Evolutionary conservation across 2,888 invertebrate genomes (phyloP).

Genomic region (Lissonota sp.): DNA sequence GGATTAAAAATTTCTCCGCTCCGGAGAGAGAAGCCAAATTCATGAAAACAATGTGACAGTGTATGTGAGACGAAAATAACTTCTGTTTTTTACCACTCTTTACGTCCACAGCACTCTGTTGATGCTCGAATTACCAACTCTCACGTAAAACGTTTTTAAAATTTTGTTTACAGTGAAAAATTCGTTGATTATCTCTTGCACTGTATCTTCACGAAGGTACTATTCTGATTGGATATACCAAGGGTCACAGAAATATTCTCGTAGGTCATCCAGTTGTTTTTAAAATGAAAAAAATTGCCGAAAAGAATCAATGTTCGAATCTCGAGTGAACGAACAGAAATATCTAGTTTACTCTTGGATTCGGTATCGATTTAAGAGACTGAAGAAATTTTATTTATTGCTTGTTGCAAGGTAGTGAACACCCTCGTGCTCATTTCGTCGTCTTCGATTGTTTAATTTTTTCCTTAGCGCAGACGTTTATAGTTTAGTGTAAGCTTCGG

Average conservation of each 20-base stretch:
- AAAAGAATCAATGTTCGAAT: not conserved
- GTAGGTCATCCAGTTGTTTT: constrained; percentile 30
- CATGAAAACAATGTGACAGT: no score
- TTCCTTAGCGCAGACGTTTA: no score
- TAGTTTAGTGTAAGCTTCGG: no score
- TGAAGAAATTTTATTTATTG: no score
- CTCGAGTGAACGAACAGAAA: not conserved
- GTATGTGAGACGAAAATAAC: not conserved
- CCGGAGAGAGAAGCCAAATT: no score
- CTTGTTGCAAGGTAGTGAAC: no score
- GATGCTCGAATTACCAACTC: not conserved
- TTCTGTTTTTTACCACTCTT: not conserved
- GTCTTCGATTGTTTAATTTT: no score
- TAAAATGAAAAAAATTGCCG: not conserved
- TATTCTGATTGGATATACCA: not conserved
- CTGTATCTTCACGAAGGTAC: not conserved
- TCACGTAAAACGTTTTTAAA: no score
- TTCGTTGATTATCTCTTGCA: not conserved
- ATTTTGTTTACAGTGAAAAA: no score
- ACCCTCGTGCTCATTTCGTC: no score
- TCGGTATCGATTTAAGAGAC: not conserved
- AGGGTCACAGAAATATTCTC: not conserved
- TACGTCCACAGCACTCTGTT: not conserved
- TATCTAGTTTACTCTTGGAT: constrained; percentile 14
- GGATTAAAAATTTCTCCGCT: no score